phyloP scores from a whole-genome alignment of 2,888 invertebrate species.

The Malthinus flaveolus region DNA sequence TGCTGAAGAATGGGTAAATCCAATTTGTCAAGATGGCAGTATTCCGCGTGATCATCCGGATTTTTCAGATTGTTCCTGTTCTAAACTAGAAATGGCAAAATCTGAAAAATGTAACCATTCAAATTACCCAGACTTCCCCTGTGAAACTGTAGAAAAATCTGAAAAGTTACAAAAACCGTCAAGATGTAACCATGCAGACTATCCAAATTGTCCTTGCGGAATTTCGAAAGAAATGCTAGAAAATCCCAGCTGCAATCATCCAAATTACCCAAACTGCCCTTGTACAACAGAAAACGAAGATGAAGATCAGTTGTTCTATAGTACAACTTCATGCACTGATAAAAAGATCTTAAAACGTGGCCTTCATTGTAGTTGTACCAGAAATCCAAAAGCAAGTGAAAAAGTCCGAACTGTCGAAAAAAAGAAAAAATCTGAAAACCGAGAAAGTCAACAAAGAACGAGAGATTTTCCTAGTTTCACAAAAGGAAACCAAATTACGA shows the following conservation, averaged over 20 bases:
- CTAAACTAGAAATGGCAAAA: background rate
- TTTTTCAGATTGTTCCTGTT: background rate
- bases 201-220: background rate
- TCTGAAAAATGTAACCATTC: background rate
- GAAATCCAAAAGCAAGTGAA: too few species aligned
- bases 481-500: too few species aligned
- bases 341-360: too few species aligned
- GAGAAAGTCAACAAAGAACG: too few species aligned
- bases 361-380: too few species aligned
- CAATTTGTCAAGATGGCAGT: background rate
- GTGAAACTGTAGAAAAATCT: background rate
- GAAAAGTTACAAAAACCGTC: background rate
- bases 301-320: too few species aligned
- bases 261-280: slow-evolving; percentile 5
- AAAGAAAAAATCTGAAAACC: too few species aligned
- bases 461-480: too few species aligned
- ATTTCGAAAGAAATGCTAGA: too few species aligned
- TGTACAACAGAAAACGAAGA: too few species aligned
- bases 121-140: slow-evolving; percentile 5
- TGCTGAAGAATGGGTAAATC: background rate
- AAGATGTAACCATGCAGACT: background rate
- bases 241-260: slow-evolving; percentile 3
- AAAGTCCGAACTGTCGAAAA: too few species aligned
- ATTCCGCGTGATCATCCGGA: background rate
- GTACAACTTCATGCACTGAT: too few species aligned